Evolutionary conservation across 2,797 vertebrate genomes (phyloP), one percentile per base, ranked within the genome.

Genomic region (Toxotes lorentzi): DNA sequence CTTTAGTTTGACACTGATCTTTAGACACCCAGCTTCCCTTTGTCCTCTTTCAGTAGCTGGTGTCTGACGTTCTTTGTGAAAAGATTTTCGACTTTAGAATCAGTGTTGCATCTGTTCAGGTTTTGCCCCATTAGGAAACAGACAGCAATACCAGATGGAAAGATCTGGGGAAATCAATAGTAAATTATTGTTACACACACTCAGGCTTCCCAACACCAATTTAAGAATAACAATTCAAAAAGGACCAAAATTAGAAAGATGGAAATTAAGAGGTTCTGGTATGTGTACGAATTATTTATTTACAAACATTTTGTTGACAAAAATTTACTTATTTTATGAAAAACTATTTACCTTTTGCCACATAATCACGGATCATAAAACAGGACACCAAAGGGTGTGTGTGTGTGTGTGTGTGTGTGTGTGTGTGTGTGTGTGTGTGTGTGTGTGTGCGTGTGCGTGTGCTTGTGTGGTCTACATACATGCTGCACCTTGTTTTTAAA

Each of bases 111-210:
- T 90, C 88, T 93, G 94, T 91, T 96, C 93, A 94, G 94, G 95
- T 94, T 97, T 95, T 94, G 96, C 94, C 91, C 93, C 96, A 96
- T 96, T 96, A 96, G 95, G 95, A 95, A 96, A 95, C 95, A 96
- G 95, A 96, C 94, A 95, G 95, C 91, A 88, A 94, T 86, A 93
- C 92, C 96, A 95, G 95, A 96, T 96, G 96, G 95, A 95, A 95
- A 94, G 95, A 96, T 95, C 94, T 95, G 95, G 93, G 95, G 92
- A 93, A 95, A 96, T 96, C 82, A 86, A 82, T 84, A 74, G 73
- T 69, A 81, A 86, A 90, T 86, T 71, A 86, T 67, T 70, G 54
- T 54, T 40, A 54, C 84, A 75, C 32, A 62, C 76, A 78, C 38
- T 60, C 24, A 0, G 34, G 74, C 9, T 70, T 75, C 63, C 57